phyloP scores from a whole-genome alignment of 2,113 vertebrate genomes.

The Apteryx mantelli region DNA sequence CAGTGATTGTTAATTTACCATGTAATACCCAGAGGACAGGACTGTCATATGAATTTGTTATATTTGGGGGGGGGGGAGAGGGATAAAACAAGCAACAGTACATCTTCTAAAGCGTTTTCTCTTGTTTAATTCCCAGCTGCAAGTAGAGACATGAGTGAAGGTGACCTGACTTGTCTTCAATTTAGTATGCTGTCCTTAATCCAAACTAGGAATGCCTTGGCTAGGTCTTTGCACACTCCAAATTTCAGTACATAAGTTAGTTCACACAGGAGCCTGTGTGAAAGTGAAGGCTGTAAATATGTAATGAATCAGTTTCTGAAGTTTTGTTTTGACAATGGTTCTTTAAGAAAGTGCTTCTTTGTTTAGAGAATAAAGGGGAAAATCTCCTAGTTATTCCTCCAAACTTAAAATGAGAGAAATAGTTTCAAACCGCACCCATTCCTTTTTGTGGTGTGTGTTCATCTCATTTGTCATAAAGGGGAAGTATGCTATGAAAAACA shows the following conservation, averaged over 20 bases:
- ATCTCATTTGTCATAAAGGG: fast-evolving
- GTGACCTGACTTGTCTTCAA: not conserved
- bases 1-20: not conserved
- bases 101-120: not conserved
- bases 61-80: not conserved
- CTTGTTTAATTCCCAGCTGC: fast-evolving
- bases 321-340: not conserved
- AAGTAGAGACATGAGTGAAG: not conserved
- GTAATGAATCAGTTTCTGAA: not conserved
- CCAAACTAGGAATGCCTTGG: fast-evolving
- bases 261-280: not conserved
- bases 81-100: not conserved
- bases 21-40: not conserved
- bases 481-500: not conserved
- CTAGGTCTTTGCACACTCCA: not conserved
- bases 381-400: not conserved
- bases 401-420: not conserved
- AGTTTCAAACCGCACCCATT: not conserved
- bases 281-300: not conserved
- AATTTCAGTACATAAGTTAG: no score
- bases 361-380: not conserved
- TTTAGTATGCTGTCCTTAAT: fast-evolving
- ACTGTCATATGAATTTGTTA: not conserved
- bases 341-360: not conserved
- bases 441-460: not conserved